phyloP scores from a whole-genome alignment of 2,113 vertebrate species.

The Elachura formosa region DNA sequence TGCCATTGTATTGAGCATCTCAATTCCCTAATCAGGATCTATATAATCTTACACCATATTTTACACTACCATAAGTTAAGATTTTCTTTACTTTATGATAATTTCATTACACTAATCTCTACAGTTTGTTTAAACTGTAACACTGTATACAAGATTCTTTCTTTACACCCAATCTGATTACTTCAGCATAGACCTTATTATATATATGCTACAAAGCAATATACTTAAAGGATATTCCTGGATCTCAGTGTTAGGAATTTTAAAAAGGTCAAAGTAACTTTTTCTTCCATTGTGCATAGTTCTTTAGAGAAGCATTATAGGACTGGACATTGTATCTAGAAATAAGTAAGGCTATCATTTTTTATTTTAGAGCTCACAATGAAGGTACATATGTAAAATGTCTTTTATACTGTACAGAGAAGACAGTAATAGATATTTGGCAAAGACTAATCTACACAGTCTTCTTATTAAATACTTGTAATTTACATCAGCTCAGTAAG shows the following conservation, averaged over 20 bases:
- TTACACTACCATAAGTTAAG: background rate
- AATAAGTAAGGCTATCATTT: background rate
- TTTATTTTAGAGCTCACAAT: background rate
- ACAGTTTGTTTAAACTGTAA: background rate
- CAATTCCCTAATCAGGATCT: background rate
- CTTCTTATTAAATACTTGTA: background rate
- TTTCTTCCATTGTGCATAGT: background rate
- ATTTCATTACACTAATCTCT: background rate
- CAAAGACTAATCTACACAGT: rapidly evolving
- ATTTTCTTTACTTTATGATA: background rate
- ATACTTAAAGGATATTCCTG: background rate
- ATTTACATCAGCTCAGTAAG: background rate
- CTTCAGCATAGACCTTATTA: background rate
- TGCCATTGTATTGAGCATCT: background rate
- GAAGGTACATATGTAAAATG: background rate
- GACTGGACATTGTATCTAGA: background rate
- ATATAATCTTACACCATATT: background rate
- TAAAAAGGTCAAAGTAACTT: background rate
- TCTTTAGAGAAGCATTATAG: background rate
- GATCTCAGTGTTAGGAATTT: background rate
- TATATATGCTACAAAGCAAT: background rate
- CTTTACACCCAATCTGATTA: background rate
- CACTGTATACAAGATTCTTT: background rate
- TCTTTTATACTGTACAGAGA: background rate
- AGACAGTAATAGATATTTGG: background rate